Conservation (phyloP, 2,797 vertebrate genomes). For the Cottoperca gobio region DNA sequence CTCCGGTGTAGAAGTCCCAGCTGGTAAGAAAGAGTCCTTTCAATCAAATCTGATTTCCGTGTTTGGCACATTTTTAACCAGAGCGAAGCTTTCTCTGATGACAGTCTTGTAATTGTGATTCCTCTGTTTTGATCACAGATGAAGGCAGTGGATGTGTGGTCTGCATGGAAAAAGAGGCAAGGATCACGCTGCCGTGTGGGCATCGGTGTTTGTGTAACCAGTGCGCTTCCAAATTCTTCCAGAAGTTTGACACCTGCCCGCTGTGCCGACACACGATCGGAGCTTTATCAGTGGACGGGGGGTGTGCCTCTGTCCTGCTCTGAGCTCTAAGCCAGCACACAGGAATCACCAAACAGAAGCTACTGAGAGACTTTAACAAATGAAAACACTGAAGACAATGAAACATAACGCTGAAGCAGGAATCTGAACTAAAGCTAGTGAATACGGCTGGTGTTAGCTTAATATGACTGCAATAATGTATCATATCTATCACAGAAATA, state of each 20-base stretch:
- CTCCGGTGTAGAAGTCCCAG: background rate
- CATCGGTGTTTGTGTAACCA: slow-evolving; percentile 81
- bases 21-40: slow-evolving; percentile 40
- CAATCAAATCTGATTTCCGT: background rate
- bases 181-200: slow-evolving; percentile 77
- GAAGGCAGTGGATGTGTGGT: slow-evolving; percentile 65
- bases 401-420: no score
- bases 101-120: slow-evolving; percentile 13
- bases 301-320: no score
- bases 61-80: background rate
- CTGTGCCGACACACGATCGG: slow-evolving; percentile 78
- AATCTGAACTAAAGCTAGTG: background rate
- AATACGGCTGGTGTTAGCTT: no score
- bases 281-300: accelerated
- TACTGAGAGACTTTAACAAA: slow-evolving; percentile 6
- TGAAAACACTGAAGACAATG: background rate
- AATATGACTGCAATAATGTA: no score
- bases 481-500: no score
- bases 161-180: slow-evolving; percentile 68
- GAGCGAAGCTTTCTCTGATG: background rate
- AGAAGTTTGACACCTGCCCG: slow-evolving; percentile 80
- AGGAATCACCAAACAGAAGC: slow-evolving; percentile 8
- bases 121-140: slow-evolving; percentile 41
- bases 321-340: background rate
- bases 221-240: slow-evolving; percentile 69